A percentile compares a stretch with the other conserved stretches of the same genome.
phyloP scores from a whole-genome alignment of 2,113 vertebrate genomes.

The Neoarius graeffei region DNA sequence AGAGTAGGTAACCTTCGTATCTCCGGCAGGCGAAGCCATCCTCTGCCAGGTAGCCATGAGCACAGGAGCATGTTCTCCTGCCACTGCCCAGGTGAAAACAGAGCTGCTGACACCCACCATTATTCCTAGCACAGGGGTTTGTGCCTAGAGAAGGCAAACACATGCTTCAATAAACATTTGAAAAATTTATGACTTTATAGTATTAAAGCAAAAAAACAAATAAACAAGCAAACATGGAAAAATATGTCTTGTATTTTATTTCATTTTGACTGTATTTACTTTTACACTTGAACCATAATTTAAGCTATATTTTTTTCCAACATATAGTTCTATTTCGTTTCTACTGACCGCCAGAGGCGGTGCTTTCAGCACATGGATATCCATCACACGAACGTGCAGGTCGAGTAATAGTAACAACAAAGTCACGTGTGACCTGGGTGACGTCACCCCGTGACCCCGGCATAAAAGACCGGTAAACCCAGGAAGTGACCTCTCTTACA shows the following conservation, averaged over 20 bases:
- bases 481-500: too few relatives aligned
- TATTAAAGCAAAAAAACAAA: not conserved
- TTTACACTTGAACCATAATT: not conserved
- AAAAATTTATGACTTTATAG: not conserved
- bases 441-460: too few relatives aligned
- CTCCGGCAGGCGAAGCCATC: constrained; percentile 86
- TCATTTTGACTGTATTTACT: not conserved
- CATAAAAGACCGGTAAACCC: too few relatives aligned
- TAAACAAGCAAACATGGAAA: not conserved
- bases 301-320: not conserved
- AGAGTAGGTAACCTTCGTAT: constrained; percentile 93
- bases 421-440: too few relatives aligned
- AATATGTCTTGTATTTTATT: not conserved
- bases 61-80: constrained; percentile 87
- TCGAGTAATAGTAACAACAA: too few relatives aligned
- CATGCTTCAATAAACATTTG: not conserved
- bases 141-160: constrained; percentile 74
- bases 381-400: too few relatives aligned
- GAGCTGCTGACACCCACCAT: constrained; percentile 93
- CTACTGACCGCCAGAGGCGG: too few relatives aligned
- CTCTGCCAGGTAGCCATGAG: constrained; percentile 88
- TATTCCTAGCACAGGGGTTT: constrained; percentile 87
- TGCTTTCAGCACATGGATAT: too few relatives aligned
- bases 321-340: too few relatives aligned
- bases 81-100: constrained; percentile 89